Evolutionary conservation across 2,113 vertebrate genomes (phyloP), one percentile per base, ranked within the genome.

Genomic region (Oncorhynchus gorbuscha): DNA sequence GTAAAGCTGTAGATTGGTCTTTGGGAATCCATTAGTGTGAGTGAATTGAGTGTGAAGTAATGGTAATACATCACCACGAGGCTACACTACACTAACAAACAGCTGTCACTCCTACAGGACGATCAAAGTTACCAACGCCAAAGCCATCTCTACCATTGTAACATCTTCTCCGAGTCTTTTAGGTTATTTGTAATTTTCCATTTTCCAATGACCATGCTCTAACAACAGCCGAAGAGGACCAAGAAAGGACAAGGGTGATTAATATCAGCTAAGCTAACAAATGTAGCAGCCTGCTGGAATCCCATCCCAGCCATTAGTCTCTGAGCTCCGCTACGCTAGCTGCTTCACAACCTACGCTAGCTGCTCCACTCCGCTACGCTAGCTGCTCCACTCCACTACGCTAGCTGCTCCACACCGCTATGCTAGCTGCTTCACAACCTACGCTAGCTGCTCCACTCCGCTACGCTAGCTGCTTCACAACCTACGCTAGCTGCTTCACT

Each of bases 291-390:
- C 32, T 51, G 74, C 78, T 80, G 73, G 79, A 81, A 69, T 72
- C 32, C 77, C 75, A 59, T 61, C 55, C 28, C 69, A 67, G 13
- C 73, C 51, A 78, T 73, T 73, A 81, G 59, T 66, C 73, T 81
- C 73, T 68, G 75, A 81, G 86, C 72, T 49, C 48, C 0, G 48
- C 48, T 78, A 69, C 24, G 76, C 85, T 79, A 83, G 66, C 78
- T 74, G 77, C 73, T 81, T 5, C 32, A 5, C 32, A n/a, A n/a
- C n/a, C 48, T 78, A 69, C 24, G 76, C 85, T 79, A 83, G 66
- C 78, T 74, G 77, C 73, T 81, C 32, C 32, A 5, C 32, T 35
- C 1, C 0, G 32, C 32, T 35, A 32, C 0, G 30, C 32, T 32
- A 5, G 32, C 5, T 32, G 32, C 32, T 32, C 0, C 30, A 32